These are phyloP conservation scores for Sipha flava DNA, from an alignment of 1,140 invertebrate genomes.

Conservation along the genomic window DNA sequence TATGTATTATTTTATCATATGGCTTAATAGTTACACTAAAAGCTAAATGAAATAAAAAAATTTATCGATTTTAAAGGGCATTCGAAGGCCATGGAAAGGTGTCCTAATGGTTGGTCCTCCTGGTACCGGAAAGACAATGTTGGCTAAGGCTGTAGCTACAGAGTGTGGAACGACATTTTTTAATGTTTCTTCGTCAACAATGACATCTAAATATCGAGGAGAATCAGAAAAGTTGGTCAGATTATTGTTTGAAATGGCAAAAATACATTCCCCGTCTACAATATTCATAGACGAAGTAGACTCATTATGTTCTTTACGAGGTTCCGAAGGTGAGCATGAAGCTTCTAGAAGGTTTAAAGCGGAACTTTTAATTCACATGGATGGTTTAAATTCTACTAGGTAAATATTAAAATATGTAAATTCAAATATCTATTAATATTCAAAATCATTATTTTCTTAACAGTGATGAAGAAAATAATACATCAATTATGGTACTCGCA, in stretches of 20 bases:
- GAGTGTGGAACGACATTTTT: slow-evolving; percentile 69
- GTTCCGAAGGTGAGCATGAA: slow-evolving; percentile 60
- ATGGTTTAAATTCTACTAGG: slow-evolving; percentile 47
- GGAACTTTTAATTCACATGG: slow-evolving; percentile 65
- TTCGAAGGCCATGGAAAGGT: slow-evolving; percentile 81
- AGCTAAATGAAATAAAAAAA: no score
- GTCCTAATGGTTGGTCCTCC: slow-evolving; percentile 77
- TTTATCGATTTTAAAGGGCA: slow-evolving; percentile 50
- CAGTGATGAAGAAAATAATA: slow-evolving; percentile 45
- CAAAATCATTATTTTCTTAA: not conserved
- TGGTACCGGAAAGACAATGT: slow-evolving; percentile 92
- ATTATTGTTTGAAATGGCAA: slow-evolving; percentile 62
- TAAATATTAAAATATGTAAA: not conserved
- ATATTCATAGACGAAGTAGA: slow-evolving; percentile 71
- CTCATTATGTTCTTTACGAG: slow-evolving; percentile 57
- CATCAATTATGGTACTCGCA: slow-evolving; percentile 56
- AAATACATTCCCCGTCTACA: slow-evolving; percentile 62
- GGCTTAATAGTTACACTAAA: no score
- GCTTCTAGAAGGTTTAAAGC: slow-evolving; percentile 62
- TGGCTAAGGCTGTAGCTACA: slow-evolving; percentile 97
- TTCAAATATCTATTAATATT: not conserved
- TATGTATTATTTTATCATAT: no score
- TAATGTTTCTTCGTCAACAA: slow-evolving; percentile 59
- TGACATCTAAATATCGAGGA: slow-evolving; percentile 66
- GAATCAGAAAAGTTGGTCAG: slow-evolving; percentile 66